Evolutionary conservation across 2,113 vertebrate genomes (phyloP), one percentile per base, ranked within the genome.

Genomic region (Bombycilla garrulus): DNA sequence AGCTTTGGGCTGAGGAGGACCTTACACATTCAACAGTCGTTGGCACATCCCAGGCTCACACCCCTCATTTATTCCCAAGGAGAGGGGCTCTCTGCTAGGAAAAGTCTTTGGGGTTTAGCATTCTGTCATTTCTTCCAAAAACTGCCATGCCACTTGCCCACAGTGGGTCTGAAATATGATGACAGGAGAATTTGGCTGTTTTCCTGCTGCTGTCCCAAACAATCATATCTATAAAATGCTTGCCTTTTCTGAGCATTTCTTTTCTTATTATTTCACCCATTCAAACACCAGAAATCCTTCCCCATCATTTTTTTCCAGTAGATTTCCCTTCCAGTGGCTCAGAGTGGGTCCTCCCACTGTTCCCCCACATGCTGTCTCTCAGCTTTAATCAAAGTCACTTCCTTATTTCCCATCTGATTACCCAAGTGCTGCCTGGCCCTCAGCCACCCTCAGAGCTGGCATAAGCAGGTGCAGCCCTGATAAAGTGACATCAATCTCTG

Each of bases 321-420:
- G 66, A 94, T 93, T 95, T 88, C 64, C 61, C 81, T 70, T 94
- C 58, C 77, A 67, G 88, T 82, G 86, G 81, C 91, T 94, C 79
- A n/a, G 61, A 91, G 73, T 90, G 67, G 92, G 81, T 92, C 88
- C 79, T 93, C 93, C 81, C 91, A 91, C 80, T 61, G 65, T 78
- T 93, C 67, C 94, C 95, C 81, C 72, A 87, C 89, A 96, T 88
- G 92, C 92, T 93, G 77, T 88, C 92, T 92, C 94, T 97, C 96
- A 86, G 76, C 73, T 96, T 95, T 96, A 93, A 96, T 93, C 86
- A 93, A 83, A 87, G 76, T 93, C 93, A 88, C 58, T 90, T 92
- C 91, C 51, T 77, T 81, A 51, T 90, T 88, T 94, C 95, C 79
- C 91, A 79, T 84, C 89, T 94, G 91, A 86, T 95, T 94, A 88